Conservation (phyloP, 2,797 vertebrate genomes). For the Ibycter americanus region DNA sequence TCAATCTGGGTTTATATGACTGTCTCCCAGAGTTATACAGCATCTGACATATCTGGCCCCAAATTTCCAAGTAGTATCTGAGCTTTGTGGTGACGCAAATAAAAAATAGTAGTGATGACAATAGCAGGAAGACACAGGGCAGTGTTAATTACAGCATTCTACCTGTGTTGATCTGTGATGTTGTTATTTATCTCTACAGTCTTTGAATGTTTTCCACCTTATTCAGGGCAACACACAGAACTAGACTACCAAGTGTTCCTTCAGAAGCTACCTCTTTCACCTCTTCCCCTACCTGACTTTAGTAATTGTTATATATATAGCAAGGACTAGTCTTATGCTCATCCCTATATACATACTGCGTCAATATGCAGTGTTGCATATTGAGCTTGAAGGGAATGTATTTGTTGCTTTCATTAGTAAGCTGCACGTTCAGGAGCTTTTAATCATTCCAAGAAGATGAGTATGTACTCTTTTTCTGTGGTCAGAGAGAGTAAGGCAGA, state of each 20-base stretch:
- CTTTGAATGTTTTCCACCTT: background rate
- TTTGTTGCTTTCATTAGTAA: background rate
- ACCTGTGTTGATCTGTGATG: background rate
- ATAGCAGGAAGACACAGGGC: background rate
- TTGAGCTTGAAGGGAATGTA: background rate
- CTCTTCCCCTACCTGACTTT: background rate
- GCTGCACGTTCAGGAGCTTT: background rate
- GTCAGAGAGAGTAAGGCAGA: background rate
- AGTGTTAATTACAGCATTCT: background rate
- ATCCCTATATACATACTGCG: background rate
- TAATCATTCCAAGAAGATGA: background rate
- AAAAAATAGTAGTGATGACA: background rate
- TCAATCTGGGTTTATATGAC: background rate
- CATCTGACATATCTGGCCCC: background rate
- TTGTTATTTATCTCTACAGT: background rate
- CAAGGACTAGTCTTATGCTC: background rate
- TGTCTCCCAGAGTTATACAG: background rate
- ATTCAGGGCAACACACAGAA: background rate
- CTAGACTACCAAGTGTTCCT: background rate
- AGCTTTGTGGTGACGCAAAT: background rate
- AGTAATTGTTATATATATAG: background rate
- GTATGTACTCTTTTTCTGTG: background rate
- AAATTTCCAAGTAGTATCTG: background rate
- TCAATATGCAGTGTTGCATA: background rate
- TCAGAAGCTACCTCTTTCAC: background rate